phyloP scores from a whole-genome alignment of 2,113 vertebrate species.

The Hymenochirus boettgeri region DNA sequence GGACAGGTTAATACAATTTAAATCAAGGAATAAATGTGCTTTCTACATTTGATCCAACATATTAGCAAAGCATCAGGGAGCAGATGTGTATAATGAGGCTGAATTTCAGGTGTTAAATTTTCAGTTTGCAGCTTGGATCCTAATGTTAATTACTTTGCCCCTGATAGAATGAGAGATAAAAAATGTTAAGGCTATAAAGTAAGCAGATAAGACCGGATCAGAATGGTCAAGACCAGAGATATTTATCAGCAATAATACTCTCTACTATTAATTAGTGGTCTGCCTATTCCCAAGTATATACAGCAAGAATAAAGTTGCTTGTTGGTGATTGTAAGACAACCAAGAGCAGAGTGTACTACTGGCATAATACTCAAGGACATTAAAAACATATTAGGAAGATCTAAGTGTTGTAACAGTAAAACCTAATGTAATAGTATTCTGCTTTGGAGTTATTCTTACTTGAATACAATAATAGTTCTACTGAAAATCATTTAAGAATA shows the following conservation, averaged over 20 bases:
- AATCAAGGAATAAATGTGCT: neutral
- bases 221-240: conserved; percentile 4
- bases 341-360: neutral
- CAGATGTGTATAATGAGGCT: conserved; percentile 1
- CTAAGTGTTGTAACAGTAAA: neutral
- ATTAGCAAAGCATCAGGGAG: conserved; percentile 27
- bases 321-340: neutral
- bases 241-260: neutral
- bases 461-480: no score
- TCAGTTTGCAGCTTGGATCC: conserved; percentile 10
- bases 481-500: no score
- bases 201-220: conserved; percentile 7
- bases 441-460: no score
- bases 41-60: conserved; percentile 4
- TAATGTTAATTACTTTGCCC: conserved; percentile 3
- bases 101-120: conserved; percentile 23
- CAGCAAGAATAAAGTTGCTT: neutral
- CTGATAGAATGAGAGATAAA: neutral
- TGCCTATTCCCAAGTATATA: neutral
- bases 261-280: neutral
- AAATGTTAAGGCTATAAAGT: conserved; percentile 40
- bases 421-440: neutral
- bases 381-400: neutral
- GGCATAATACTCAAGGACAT: conserved; percentile 43
- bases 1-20: no score